Base-by-base conservation (phyloP, 2,113 vertebrate species). In the Petrocephalus zakoni region DNA sequence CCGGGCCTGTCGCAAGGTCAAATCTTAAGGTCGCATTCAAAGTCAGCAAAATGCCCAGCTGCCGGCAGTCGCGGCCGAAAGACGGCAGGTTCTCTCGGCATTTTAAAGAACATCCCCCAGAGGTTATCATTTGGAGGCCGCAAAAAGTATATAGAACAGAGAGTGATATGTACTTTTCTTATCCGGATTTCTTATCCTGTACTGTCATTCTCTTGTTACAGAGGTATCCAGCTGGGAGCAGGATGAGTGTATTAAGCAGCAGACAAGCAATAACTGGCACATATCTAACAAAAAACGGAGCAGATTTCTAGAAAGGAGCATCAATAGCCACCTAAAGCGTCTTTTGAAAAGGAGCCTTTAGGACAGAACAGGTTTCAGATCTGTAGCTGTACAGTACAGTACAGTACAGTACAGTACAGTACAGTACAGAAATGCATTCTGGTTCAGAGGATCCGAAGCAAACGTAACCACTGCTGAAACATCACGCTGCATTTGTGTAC, bases 1-100 rank as follows among this genome's bases (percentile, higher is more conserved):
- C 86, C 82, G 58, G 68, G 85, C 84, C 87, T 78, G 85, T 90
- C 61, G 6, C 29, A 52, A 68, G 64, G 46, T 29, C 11, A 1
- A 55, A 61, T 51, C 9, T 81, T 87, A 85, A 84, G 56, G 90
- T 87, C 88, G 55, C 25, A 87, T 87, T 87, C 84, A 53, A 58
- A 88, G 19, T 42, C 49, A 55, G 25, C 21, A 19, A 37, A 88
- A 61, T 9, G 22, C 56, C 68, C 46, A 85, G 19, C 17, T 52
- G 82, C 22, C 47, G 22, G 47, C 52, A n/a, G 17, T 9, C 49
- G 17, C 21, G 25, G 8, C 2, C 82, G 51, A 51, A n/a, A n/a
- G 83, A 52, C 22, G 6, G 82, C 37, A 42, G 13, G 5, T 7
- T 29, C 22, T 22, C 37, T 47, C 1, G 0, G 34, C 13, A 42